Base-by-base conservation (phyloP, 2,888 invertebrate species). In the Chromoteleia sp. region DNA sequence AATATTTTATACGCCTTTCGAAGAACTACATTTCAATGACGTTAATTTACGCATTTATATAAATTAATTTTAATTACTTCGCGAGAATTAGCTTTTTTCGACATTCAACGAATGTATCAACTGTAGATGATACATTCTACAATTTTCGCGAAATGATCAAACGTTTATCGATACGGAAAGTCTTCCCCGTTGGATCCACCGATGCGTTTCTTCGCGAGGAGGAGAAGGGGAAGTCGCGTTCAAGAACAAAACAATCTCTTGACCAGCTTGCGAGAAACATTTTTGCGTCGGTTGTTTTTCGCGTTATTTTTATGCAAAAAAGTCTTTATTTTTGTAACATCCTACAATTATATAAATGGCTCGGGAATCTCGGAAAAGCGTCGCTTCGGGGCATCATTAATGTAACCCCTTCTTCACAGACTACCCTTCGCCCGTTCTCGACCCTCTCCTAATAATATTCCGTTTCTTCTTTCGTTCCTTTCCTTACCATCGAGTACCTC, bases 311-410 rank as follows among this genome's bases (percentile, higher is more conserved):
- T 33, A 68, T 59, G 33, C 48, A 65, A 63, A 21, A 48, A 48
- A 10, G 7, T 6, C 15, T 6, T 36, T 29, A 25, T n/a, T 79
- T 79, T 76, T 71, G 43, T 45, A 50, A 70, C 41, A 75, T 61
- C 43, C 71, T 67, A 45, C 78, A 68, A 78, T 78, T 78, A 65
- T 75, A 82, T 82, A 82, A 82, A 75, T 79, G 78, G 74, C 78
- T 75, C 41, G 67, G 15, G 50, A 78, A 70, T 70, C 68, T 68
- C 29, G 41, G 76, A 71, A 75, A 76, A 75, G 63, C 68, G 14
- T 33, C n/a, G 81, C 81, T 74, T 45, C 81, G 70, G 74, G 81
- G 74, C 81, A 77, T 82, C 77, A 74, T 78, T 78, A 82, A 82
- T 81, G 65, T 71, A 74, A 75, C 63, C 70, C 65, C 63, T 75